Evolutionary conservation across 2,113 vertebrate genomes (phyloP).

Genomic region (Melanerpes formicivorus): DNA sequence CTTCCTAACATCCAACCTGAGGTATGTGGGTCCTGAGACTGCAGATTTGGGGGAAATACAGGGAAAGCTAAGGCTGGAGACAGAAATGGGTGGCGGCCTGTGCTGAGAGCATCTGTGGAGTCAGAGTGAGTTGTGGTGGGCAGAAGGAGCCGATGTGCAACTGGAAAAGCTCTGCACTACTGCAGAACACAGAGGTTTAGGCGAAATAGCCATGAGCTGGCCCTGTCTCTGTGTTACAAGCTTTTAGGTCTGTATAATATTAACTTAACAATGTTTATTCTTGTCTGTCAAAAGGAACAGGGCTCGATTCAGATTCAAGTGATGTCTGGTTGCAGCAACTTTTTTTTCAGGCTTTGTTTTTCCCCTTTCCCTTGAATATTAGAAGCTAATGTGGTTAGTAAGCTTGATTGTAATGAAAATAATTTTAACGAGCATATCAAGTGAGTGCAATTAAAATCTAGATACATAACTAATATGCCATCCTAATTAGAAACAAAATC

Average conservation of each 20-base stretch:
- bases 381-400: not conserved
- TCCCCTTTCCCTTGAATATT: not conserved
- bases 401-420: constrained; percentile 61
- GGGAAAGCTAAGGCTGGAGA: not conserved
- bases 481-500: constrained; percentile 25
- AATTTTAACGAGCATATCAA: constrained; percentile 51
- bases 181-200: fast-evolving
- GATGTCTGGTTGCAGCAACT: not conserved
- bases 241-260: not conserved
- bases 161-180: not conserved
- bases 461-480: constrained; percentile 37
- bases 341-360: not conserved
- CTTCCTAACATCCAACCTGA: too few relatives aligned
- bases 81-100: not conserved
- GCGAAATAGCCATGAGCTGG: not conserved
- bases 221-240: fast-evolving
- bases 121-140: not conserved
- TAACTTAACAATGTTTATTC: not conserved
- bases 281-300: not conserved
- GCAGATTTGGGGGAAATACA: fast-evolving
- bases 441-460: constrained; percentile 43
- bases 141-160: fast-evolving
- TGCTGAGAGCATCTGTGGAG: not conserved
- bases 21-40: not conserved
- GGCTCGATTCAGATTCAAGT: not conserved